These are phyloP conservation scores for Aphelocoma californica DNA, from an alignment of 2,797 vertebrate species.

Conservation along the genomic window DNA sequence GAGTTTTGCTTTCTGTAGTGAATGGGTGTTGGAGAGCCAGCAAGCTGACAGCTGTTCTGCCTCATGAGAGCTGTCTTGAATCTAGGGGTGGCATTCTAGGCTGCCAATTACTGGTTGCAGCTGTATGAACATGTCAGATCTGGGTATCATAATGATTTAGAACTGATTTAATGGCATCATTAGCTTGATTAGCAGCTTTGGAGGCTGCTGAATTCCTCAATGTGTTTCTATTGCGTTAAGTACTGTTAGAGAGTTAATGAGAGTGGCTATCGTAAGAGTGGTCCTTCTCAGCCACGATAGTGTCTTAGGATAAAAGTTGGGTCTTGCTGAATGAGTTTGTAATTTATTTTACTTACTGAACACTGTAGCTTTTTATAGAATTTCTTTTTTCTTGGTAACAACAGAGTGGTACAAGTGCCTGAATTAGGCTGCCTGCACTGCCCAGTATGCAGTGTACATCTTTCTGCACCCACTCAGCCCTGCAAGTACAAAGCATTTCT, in stretches of 20 bases:
- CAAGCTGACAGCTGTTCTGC: background rate
- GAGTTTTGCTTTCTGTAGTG: background rate
- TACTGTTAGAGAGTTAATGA: background rate
- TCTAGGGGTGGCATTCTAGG: background rate
- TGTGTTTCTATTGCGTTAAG: background rate
- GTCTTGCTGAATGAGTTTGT: background rate
- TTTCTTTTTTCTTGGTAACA: background rate
- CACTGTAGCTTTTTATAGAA: background rate
- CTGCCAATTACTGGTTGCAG: background rate
- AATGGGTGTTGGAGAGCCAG: background rate
- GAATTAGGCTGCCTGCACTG: background rate
- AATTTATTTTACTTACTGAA: background rate
- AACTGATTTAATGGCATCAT: background rate
- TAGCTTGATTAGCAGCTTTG: background rate
- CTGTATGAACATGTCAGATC: conserved; percentile 7
- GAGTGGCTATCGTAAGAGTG: background rate
- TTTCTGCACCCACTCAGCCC: background rate
- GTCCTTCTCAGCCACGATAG: background rate
- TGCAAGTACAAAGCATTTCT: background rate
- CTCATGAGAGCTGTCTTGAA: background rate
- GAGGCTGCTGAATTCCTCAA: background rate
- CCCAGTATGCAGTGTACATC: fast-evolving
- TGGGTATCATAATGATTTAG: background rate
- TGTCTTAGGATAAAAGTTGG: background rate
- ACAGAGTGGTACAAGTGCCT: background rate